Evolutionary conservation across 2,888 invertebrate species (phyloP).

Genomic region (Pterostichus niger): DNA sequence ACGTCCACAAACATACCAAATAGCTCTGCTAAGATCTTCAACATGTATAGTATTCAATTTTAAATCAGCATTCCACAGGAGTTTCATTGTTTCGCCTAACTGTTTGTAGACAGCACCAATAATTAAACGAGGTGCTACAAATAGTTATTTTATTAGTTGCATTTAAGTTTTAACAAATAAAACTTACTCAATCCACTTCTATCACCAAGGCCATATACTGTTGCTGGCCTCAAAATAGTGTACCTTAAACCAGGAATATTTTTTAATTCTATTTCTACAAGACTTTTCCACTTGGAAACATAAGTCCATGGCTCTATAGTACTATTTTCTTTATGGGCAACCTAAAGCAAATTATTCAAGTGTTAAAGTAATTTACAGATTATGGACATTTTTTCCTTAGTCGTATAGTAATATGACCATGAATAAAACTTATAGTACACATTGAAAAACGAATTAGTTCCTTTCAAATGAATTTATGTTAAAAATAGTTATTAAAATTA

Average conservation of each 20-base stretch:
- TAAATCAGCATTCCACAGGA: conserved; percentile 92
- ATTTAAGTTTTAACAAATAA: conserved; percentile 6
- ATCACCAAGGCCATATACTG: conserved; percentile 93
- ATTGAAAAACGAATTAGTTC: too few relatives aligned
- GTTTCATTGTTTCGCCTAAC: conserved; percentile 93
- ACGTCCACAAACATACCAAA: conserved; percentile 83
- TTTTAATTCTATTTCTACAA: conserved; percentile 88
- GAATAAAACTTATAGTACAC: too few relatives aligned
- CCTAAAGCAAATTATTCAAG: conserved; percentile 26
- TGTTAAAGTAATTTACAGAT: neutral
- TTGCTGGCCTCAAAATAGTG: conserved; percentile 89
- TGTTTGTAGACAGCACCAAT: conserved; percentile 94
- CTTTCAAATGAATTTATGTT: neutral
- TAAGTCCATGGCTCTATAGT: conserved; percentile 91
- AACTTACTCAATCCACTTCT: conserved; percentile 88
- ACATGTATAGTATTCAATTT: conserved; percentile 94
- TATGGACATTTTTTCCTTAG: too few relatives aligned
- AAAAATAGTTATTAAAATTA: conserved; percentile 68
- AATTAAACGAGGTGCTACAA: conserved; percentile 89
- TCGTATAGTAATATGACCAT: too few relatives aligned
- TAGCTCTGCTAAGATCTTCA: conserved; percentile 88
- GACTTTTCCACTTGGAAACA: conserved; percentile 89
- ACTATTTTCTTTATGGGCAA: conserved; percentile 87
- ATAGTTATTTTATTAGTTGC: neutral
- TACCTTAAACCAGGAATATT: conserved; percentile 85